Base-by-base conservation (phyloP, 2,113 vertebrate species). In the Equus przewalskii region DNA sequence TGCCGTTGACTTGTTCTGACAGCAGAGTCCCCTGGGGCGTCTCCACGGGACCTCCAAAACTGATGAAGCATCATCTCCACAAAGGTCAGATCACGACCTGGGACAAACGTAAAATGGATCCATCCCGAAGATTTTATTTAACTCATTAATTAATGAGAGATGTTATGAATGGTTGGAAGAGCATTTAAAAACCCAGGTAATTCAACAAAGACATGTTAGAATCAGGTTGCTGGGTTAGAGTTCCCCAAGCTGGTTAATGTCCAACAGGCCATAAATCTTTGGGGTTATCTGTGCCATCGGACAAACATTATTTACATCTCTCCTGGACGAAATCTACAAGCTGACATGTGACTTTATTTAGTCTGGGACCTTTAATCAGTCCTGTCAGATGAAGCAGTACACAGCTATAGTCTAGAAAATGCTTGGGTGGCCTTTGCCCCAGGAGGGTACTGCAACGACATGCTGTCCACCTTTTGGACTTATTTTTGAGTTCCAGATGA, bases 191-290 rank as follows among this genome's bases (percentile, higher is more conserved):
- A 83, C 14, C 6, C 1, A 44, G 30, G 46, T 58, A 78, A 83
- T 51, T 90, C 80, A 83, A 87, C 49, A 90, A 78, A 87, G 73
- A 82, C 62, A 94, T 72, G 72, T 87, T 83, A 91, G 54, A 86
- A 56, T 21, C 30, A 26, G 79, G 65, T 49, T 19, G 44, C 51
- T 60, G 81, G 91, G 78, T 36, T 51, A 15, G 58, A 60, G 21
- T 44, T 73, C 75, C 11, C 58, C 54, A 72, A 97, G 67, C 60
- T 79, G 84, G 62, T 54, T 76, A 76, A 88, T 70, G 60, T 76
- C 72, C 58, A 88, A 56, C 33, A 64, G 69, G 64, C 4, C 49
- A 26, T 56, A 72, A 51, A 49, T 92, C 89, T 73, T 83, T 62
- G 78, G 44, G 56, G 79, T 67, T 79, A 46, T 69, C 49, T 78